Conservation (phyloP, 2,113 vertebrate species). For the Forbesichthys agassizii region DNA sequence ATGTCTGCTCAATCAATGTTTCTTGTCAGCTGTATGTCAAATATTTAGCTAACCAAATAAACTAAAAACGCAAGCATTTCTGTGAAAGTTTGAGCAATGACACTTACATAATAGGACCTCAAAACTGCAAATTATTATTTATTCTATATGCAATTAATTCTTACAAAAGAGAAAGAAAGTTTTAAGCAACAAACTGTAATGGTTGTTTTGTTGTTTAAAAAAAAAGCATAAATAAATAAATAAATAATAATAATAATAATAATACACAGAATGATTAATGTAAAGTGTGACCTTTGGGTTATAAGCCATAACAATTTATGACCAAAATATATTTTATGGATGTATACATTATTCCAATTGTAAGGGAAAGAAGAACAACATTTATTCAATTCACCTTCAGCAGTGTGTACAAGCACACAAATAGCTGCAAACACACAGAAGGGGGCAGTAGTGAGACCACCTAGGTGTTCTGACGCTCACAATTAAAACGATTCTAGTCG, state of each 20-base stretch:
- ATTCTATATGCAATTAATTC: too few species aligned
- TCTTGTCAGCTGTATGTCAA: too few species aligned
- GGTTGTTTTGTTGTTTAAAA: too few species aligned
- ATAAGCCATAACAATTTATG: background rate
- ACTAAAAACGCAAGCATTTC: too few species aligned
- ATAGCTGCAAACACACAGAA: conserved; percentile 22
- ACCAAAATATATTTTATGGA: background rate
- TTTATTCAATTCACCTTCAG: conserved; percentile 1
- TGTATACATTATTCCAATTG: background rate
- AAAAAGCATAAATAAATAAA: background rate
- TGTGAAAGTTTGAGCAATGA: too few species aligned
- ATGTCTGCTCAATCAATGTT: background rate
- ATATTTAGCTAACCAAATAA: too few species aligned
- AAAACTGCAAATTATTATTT: too few species aligned
- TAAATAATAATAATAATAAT: background rate
- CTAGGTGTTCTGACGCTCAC: background rate
- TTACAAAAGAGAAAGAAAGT: too few species aligned
- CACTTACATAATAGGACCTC: too few species aligned
- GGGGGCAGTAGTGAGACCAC: background rate
- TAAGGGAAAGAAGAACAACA: too few species aligned
- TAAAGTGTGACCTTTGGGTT: background rate
- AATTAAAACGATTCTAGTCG: background rate
- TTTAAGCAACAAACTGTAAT: too few species aligned
- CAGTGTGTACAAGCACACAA: background rate
- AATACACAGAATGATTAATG: background rate